Conservation (phyloP, 2,888 invertebrate genomes). For the Tenodera sinensis region DNA sequence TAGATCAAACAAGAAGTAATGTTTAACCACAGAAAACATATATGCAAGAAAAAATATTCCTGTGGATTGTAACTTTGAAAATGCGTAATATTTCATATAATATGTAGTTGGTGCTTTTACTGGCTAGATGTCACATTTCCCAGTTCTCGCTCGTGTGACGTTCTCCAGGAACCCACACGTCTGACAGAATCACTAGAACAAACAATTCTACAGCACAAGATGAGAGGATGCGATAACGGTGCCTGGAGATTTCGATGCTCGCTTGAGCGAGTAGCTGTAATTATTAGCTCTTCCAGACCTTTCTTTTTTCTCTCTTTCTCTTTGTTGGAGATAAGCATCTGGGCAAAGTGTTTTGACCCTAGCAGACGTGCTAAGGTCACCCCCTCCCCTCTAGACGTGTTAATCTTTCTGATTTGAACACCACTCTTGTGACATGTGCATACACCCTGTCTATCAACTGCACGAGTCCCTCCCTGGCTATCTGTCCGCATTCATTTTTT, state of each 20-base stretch:
- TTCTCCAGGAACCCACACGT: not conserved
- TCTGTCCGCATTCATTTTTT: no score
- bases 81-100: no score
- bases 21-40: no score
- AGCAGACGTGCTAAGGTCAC: not conserved
- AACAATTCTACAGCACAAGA: not conserved
- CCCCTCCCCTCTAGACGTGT: not conserved
- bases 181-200: not conserved
- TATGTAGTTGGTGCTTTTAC: no score
- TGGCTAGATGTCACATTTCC: not conserved
- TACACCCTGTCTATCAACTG: no score
- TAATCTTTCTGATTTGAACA: not conserved
- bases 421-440: not conserved
- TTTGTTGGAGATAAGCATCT: not conserved
- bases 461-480: no score
- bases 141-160: not conserved
- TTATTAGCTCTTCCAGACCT: not conserved
- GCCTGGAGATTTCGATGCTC: not conserved
- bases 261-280: not conserved
- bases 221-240: not conserved
- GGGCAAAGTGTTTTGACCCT: not conserved
- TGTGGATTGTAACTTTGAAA: no score
- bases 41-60: no score
- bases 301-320: not conserved
- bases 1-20: no score